Evolutionary conservation across 92 coral and sea anemone genomes (phyloP), one percentile per base, ranked within the genome.

Genomic region (Epizoanthus ramosus): DNA sequence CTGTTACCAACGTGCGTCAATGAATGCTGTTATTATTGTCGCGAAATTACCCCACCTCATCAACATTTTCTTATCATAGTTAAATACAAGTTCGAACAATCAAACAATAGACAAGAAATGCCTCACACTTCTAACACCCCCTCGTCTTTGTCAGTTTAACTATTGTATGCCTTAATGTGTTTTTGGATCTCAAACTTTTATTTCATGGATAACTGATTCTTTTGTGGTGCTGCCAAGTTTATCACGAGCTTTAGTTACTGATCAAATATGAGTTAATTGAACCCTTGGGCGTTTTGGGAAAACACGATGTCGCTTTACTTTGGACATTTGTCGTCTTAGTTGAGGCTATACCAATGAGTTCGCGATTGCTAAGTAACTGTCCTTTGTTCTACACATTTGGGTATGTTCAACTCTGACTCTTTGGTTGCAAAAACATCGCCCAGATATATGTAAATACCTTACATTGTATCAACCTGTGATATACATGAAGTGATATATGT

Each of bases 171-270:
- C 1, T 57, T 71, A 22, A 39, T 45, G 25, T 45, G 58, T 43
- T 41, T 43, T 39, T 41, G 75, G 54, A 13, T 45, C 75, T 19
- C 19, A 24, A 71, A 45, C 57, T 45, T 71, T 71, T 28, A 71
- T 71, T 71, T 71, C 75, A 71, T 21, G 75, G 59, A 22, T 28
- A 43, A 71, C 17, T 71, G 75, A 71, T 71, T 23, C 23, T 21
- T 71, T 71, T 71, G 75, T 71, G 56, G 19, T 71, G 58, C 13
- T 13, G 31, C 56, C 45, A 70, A 45, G 57, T 14, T 37, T 7
- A 21, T 22, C n/a, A 41, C 43, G 22, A 18, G 58, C 22, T 71
- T 57, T 28, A 22, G 75, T 41, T 19, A 71, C 53, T 56, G 74
- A 41, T 70, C 8, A 70, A 19, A 41, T 21, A 70, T 7, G 28